Evolutionary conservation across 2,113 vertebrate genomes (phyloP).

Genomic region (Fulmarus glacialis): DNA sequence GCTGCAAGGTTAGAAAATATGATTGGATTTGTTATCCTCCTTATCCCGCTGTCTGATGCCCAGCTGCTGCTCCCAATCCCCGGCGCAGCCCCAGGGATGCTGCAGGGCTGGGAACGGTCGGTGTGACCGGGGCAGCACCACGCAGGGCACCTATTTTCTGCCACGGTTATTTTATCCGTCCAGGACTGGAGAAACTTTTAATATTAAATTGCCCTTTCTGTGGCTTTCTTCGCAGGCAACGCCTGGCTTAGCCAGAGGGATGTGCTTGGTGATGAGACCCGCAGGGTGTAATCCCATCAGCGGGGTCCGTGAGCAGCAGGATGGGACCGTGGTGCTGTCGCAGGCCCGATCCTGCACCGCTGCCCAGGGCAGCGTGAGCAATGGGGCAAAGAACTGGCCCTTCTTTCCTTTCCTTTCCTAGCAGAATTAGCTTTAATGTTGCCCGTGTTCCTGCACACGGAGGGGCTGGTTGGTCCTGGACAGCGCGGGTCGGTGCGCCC

Average conservation of each 20-base stretch:
- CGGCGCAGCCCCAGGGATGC: no score
- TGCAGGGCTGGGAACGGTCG: accelerated
- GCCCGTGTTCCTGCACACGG: accelerated
- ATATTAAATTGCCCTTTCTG: neutral
- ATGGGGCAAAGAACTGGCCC: accelerated
- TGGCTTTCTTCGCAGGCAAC: neutral
- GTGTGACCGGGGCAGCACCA: accelerated
- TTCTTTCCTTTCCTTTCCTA: neutral
- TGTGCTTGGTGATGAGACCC: neutral
- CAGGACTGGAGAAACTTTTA: neutral
- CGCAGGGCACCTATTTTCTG: neutral
- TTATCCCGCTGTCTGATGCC: neutral
- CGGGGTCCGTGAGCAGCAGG: accelerated
- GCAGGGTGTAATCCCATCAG: neutral
- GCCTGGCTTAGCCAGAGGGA: neutral
- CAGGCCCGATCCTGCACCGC: neutral
- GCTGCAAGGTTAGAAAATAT: neutral
- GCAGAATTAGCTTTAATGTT: neutral
- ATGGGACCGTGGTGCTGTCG: neutral
- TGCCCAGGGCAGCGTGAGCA: neutral
- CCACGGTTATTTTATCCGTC: neutral
- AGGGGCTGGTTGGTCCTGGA: neutral
- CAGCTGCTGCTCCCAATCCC: neutral
- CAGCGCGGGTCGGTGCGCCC: neutral
- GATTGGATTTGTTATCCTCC: neutral